Conservation (phyloP, 2,888 invertebrate species). For the Drosophila kambysellisi region DNA sequence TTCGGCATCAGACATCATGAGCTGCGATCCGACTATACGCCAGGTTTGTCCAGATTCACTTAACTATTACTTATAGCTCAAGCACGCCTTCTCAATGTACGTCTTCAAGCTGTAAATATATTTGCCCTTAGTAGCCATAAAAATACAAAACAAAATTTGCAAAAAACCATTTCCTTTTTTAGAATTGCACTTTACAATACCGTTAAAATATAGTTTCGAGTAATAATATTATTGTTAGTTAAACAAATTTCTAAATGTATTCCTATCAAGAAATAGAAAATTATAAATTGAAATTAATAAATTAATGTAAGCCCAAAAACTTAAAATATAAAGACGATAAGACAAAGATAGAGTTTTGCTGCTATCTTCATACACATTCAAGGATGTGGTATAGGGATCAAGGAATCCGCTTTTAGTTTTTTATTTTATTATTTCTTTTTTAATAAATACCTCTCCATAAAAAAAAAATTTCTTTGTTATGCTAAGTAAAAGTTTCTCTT, state of each 20-base stretch:
- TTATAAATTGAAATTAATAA: no score
- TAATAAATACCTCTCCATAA: no score
- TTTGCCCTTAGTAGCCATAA: neutral
- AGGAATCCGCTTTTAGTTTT: no score
- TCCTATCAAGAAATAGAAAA: no score
- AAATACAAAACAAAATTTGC: neutral
- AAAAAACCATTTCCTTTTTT: neutral
- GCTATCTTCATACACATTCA: no score
- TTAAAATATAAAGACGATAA: no score
- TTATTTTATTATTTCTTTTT: no score
- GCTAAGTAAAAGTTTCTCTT: neutral
- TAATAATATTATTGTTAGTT: neutral
- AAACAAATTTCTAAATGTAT: neutral
- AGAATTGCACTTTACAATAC: neutral
- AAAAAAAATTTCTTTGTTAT: no score
- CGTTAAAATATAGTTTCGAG: neutral
- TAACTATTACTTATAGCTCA: neutral
- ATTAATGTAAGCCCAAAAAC: no score
- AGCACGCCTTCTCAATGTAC: slow-evolving; percentile 3
- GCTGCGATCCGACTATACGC: slow-evolving; percentile 76
- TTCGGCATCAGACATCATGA: slow-evolving; percentile 86
- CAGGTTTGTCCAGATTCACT: slow-evolving; percentile 72
- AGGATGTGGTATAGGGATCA: no score
- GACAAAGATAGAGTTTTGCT: no score
- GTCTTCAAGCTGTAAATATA: neutral